Percentiles rank a stretch among this genome's conserved stretches.
These are phyloP conservation scores for Gasterosteus nipponicus DNA, from an alignment of 2,113 vertebrate genomes.

Conservation along the genomic window DNA sequence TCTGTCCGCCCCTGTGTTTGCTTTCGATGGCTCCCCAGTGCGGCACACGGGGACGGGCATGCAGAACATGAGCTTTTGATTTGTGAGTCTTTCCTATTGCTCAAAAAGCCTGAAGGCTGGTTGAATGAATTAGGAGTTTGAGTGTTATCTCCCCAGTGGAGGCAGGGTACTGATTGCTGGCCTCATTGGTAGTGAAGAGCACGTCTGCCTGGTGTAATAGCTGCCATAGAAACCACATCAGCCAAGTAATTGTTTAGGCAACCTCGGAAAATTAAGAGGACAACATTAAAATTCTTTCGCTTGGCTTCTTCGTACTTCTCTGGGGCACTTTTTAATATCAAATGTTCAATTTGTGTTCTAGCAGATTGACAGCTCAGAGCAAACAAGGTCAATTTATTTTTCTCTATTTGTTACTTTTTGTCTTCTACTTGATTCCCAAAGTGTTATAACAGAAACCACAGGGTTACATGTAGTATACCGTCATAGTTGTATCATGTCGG, in stretches of 20 bases:
- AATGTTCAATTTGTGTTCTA: slow-evolving; percentile 52
- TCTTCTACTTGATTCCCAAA: neutral
- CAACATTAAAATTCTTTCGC: slow-evolving; percentile 66
- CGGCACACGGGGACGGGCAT: slow-evolving; percentile 53
- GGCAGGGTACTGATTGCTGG: slow-evolving; percentile 74
- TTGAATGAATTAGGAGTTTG: slow-evolving; percentile 77
- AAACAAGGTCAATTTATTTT: neutral
- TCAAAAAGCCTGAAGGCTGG: slow-evolving; percentile 68
- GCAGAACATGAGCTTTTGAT: slow-evolving; percentile 69
- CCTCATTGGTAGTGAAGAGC: slow-evolving; percentile 76
- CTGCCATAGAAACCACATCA: slow-evolving; percentile 78
- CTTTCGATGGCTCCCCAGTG: slow-evolving; percentile 52
- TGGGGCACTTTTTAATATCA: slow-evolving; percentile 32
- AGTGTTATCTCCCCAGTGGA: slow-evolving; percentile 75
- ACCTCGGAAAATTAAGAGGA: slow-evolving; percentile 76
- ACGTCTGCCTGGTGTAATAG: slow-evolving; percentile 77
- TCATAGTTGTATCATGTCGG: neutral
- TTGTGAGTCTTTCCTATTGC: slow-evolving; percentile 68
- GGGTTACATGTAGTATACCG: neutral
- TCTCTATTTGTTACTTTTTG: neutral
- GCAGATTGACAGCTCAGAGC: slow-evolving; percentile 38
- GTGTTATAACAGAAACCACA: neutral
- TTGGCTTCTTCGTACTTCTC: slow-evolving; percentile 35
- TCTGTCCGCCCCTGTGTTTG: slow-evolving; percentile 62
- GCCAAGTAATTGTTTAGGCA: slow-evolving; percentile 79